These are phyloP conservation scores for Amphimallon solstitiale DNA, from an alignment of 2,888 invertebrate species.

Conservation along the genomic window DNA sequence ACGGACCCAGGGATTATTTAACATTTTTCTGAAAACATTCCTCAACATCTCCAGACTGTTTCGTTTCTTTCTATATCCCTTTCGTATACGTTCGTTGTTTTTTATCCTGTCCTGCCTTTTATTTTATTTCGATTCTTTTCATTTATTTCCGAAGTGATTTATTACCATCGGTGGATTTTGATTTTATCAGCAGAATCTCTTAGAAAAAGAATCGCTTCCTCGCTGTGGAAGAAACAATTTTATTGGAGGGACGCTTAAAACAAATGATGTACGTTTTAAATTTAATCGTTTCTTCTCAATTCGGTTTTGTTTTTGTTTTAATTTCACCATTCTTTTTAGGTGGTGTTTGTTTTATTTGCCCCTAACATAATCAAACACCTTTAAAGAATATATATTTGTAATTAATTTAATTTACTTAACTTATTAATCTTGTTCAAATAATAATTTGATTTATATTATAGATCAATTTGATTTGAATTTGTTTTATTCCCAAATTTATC, in stretches of 20 bases:
- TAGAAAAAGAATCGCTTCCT: conserved; percentile 3
- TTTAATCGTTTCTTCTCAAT: conserved; percentile 41
- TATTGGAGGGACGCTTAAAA: conserved; percentile 33
- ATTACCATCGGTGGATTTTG: conserved; percentile 42
- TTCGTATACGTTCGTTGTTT: neutral
- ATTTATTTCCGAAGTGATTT: conserved; percentile 41
- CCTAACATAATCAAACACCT: too few species aligned
- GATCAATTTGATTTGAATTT: too few species aligned
- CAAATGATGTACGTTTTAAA: conserved; percentile 40
- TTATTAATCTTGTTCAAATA: too few species aligned
- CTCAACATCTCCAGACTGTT: conserved; percentile 27
- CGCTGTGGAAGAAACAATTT: conserved; percentile 17
- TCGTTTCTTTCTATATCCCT: conserved; percentile 8
- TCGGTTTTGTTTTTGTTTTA: neutral
- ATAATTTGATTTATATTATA: too few species aligned
- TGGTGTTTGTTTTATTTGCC: conserved; percentile 51
- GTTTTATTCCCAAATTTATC: too few species aligned
- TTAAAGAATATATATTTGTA: too few species aligned
- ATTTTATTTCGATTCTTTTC: neutral
- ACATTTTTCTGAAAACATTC: conserved; percentile 41
- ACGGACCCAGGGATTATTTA: conserved; percentile 36
- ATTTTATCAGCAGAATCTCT: conserved; percentile 40
- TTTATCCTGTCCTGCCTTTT: neutral
- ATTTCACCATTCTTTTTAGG: conserved; percentile 39
- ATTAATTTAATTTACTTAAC: too few species aligned